Conservation (phyloP, 2,113 vertebrate genomes). For the Phalacrocorax aristotelis region DNA sequence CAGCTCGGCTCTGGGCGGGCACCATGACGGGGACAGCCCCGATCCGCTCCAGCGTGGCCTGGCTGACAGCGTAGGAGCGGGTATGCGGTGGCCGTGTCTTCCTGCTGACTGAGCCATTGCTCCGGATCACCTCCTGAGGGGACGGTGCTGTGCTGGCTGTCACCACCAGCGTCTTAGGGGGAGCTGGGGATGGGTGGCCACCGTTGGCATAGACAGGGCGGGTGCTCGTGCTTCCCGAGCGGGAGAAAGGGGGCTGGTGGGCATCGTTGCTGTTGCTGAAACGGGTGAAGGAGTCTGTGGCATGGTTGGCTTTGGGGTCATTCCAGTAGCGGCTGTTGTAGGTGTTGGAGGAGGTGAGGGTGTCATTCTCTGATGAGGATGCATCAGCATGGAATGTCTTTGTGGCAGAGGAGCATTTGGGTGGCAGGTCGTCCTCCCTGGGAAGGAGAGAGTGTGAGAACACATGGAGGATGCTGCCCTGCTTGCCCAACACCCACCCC, state of each 20-base stretch:
- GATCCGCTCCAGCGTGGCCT: slow-evolving; percentile 91
- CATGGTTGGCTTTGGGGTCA: slow-evolving; percentile 86
- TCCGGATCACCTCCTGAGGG: slow-evolving; percentile 82
- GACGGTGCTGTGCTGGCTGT: slow-evolving; percentile 89
- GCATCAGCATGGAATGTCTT: slow-evolving; percentile 93
- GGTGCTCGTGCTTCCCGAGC: slow-evolving; percentile 66
- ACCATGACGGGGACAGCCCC: slow-evolving; percentile 97
- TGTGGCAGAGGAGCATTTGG: slow-evolving; percentile 87
- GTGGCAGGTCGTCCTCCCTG: slow-evolving; percentile 97
- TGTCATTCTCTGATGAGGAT: slow-evolving; percentile 95
- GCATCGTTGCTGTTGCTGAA: slow-evolving; percentile 86
- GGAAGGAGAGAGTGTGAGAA: background rate
- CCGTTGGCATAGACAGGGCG: slow-evolving; percentile 83
- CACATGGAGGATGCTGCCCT: background rate
- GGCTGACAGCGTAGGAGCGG: slow-evolving; percentile 89
- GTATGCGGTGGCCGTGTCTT: slow-evolving; percentile 83
- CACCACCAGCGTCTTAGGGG: slow-evolving; percentile 94
- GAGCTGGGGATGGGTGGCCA: slow-evolving; percentile 78
- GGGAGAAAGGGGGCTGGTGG: slow-evolving; percentile 85
- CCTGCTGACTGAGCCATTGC: slow-evolving; percentile 86
- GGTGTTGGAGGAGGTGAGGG: slow-evolving; percentile 94
- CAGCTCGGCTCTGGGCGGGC: slow-evolving; percentile 93
- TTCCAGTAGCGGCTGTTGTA: slow-evolving; percentile 97
- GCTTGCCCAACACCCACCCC: background rate
- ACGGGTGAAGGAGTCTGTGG: slow-evolving; percentile 87